Percentiles rank a stretch among this genome's conserved stretches.
phyloP scores from a whole-genome alignment of 2,888 invertebrate genomes.

The Latrodectus elegans region DNA sequence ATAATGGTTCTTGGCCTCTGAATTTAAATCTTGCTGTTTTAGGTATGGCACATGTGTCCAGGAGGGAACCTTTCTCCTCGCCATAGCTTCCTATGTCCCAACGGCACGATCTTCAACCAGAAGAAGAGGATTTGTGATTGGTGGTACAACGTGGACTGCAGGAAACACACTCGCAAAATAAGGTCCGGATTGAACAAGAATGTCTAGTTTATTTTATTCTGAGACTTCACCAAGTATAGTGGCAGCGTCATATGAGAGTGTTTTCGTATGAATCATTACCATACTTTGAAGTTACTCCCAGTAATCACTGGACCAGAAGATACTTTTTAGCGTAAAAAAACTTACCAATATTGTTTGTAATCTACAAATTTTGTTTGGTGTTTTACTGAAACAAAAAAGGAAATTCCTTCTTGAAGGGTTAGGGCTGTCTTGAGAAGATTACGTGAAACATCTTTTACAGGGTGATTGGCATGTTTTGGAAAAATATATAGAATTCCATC shows the following conservation, averaged over 20 bases:
- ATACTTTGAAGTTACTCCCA: background rate
- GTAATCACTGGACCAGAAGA: background rate
- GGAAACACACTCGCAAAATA: constrained; percentile 43
- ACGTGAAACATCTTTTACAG: no score
- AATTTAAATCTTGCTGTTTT: background rate
- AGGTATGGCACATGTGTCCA: constrained; percentile 72
- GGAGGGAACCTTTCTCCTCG: constrained; percentile 65
- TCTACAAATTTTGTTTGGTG: background rate
- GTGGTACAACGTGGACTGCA: constrained; percentile 71
- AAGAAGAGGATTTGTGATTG: constrained; percentile 71
- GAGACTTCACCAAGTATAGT: background rate
- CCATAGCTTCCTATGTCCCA: constrained; percentile 71
- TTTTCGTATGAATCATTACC: constrained; percentile 4
- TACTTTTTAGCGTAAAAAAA: background rate
- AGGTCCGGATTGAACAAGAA: constrained; percentile 5
- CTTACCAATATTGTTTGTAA: background rate
- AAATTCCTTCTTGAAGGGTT: no score
- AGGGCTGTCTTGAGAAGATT: no score
- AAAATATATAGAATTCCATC: no score
- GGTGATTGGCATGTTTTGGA: no score
- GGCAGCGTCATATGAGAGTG: background rate
- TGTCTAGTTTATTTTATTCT: no score
- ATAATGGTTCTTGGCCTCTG: no score
- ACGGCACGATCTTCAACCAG: constrained; percentile 71
- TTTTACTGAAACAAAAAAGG: no score